These are phyloP conservation scores for Naso thynnoides DNA, from an alignment of 2,797 vertebrate species.

Conservation along the genomic window DNA sequence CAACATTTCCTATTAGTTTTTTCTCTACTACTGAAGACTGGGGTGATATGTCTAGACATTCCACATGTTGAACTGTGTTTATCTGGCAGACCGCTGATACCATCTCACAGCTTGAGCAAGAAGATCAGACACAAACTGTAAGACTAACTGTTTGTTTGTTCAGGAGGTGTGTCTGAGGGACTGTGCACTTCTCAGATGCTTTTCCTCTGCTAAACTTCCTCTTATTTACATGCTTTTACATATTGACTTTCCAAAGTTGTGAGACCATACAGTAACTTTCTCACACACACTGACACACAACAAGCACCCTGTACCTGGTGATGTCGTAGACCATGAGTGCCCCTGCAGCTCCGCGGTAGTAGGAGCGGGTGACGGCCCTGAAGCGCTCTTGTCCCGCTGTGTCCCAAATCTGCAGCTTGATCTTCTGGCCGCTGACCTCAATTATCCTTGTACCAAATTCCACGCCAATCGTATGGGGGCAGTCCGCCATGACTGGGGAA, in stretches of 20 bases:
- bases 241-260: background rate
- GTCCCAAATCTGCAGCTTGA: slow-evolving; percentile 99
- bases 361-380: slow-evolving; percentile 98
- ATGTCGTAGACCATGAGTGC: slow-evolving; percentile 99
- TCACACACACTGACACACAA: background rate
- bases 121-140: background rate
- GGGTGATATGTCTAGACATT: slow-evolving; percentile 48
- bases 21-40: background rate
- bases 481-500: slow-evolving; percentile 99
- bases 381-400: slow-evolving; percentile 98
- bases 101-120: slow-evolving; percentile 38
- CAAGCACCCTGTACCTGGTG: slow-evolving; percentile 89
- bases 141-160: slow-evolving; percentile 25
- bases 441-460: slow-evolving; percentile 99
- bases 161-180: background rate
- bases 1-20: slow-evolving; percentile 13
- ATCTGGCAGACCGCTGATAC: slow-evolving; percentile 47
- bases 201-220: slow-evolving; percentile 16
- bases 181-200: background rate
- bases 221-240: background rate
- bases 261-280: background rate
- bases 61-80: slow-evolving; percentile 47
- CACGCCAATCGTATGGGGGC: slow-evolving; percentile 99
- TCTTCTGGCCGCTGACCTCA: slow-evolving; percentile 99
- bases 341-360: slow-evolving; percentile 98